phyloP scores from a whole-genome alignment of 2,797 vertebrate species.

The Acipenser oxyrinchus region DNA sequence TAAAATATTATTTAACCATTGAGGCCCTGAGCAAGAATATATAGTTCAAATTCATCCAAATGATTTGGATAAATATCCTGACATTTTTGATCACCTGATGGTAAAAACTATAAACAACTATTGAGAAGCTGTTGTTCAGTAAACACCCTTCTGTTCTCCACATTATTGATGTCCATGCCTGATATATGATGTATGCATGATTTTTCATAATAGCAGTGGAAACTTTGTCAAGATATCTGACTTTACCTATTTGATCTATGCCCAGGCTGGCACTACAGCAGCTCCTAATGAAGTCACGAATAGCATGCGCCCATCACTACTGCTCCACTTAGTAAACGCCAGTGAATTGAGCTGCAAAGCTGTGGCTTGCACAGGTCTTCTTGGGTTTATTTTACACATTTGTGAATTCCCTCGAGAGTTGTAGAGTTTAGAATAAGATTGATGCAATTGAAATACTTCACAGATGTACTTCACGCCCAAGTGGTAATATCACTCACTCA shows the following conservation, averaged over 20 bases:
- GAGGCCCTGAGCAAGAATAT: too few species aligned
- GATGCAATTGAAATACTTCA: conserved; percentile 17
- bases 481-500: conserved; percentile 17
- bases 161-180: too few species aligned
- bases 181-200: too few species aligned
- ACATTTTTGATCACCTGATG: too few species aligned
- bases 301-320: conserved; percentile 26
- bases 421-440: conserved; percentile 17
- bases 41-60: too few species aligned
- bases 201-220: too few species aligned
- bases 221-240: background rate
- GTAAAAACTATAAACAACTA: too few species aligned
- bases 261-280: background rate
- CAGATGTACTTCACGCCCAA: conserved; percentile 22
- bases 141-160: too few species aligned
- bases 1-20: too few species aligned
- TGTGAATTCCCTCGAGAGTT: conserved; percentile 1
- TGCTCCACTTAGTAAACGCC: conserved; percentile 3
- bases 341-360: conserved; percentile 7
- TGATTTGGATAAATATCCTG: too few species aligned
- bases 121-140: too few species aligned
- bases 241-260: background rate
- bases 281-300: conserved; percentile 18
- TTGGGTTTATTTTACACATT: conserved; percentile 1
- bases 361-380: background rate